Percentiles rank a stretch among this genome's conserved stretches.
Conservation (phyloP, 1,140 invertebrate species). For the Bombus superbus region DNA sequence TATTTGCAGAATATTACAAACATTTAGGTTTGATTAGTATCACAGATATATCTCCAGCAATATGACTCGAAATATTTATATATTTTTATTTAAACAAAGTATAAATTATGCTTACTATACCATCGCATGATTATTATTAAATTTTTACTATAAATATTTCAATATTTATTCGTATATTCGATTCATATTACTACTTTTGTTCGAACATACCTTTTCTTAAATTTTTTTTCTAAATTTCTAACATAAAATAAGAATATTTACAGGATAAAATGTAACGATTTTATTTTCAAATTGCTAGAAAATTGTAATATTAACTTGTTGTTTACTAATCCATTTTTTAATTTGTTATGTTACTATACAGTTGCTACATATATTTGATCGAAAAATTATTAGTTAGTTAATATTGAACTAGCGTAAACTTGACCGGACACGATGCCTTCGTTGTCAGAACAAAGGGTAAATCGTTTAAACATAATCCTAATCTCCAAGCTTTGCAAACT, state of each 20-base stretch:
- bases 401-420: neutral
- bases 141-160: neutral
- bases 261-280: neutral
- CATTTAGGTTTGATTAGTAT: neutral
- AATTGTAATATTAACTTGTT: neutral
- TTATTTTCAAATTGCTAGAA: neutral
- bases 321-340: neutral
- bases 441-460: conserved; percentile 21
- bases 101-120: neutral
- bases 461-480: conserved; percentile 4
- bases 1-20: neutral
- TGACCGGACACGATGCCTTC: neutral
- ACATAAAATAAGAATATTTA: neutral
- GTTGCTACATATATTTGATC: neutral
- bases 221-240: neutral
- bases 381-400: neutral
- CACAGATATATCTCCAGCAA: neutral
- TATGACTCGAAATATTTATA: neutral
- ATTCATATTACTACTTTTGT: neutral
- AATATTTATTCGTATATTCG: neutral
- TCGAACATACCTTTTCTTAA: neutral
- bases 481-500: conserved; percentile 21
- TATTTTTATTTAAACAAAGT: neutral
- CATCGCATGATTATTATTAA: neutral
- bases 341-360: neutral